A percentile compares a stretch with the other conserved stretches of the same genome.
These are phyloP conservation scores for Drosophila equinoxialis DNA, from an alignment of 1,140 invertebrate species.

Conservation along the genomic window DNA sequence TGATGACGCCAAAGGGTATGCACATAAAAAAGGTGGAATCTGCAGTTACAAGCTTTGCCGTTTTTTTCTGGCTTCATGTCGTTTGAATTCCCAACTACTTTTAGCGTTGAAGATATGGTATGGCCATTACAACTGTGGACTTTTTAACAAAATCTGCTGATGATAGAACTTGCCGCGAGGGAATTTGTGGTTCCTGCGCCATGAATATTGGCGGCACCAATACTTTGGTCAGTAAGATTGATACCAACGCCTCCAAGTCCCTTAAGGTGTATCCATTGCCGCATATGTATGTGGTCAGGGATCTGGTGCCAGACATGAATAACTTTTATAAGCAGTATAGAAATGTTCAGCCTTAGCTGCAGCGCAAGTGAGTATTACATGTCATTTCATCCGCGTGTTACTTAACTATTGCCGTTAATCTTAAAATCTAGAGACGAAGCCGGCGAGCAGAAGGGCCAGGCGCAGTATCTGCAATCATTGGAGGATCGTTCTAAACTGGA, in stretches of 20 bases:
- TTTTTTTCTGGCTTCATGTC: too few species aligned
- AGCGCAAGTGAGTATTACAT: constrained; percentile 86
- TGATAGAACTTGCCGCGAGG: constrained; percentile 91
- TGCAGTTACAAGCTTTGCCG: too few species aligned
- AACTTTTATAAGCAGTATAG: constrained; percentile 98
- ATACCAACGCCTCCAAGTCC: constrained; percentile 89
- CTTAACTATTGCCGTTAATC: neutral
- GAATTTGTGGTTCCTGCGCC: constrained; percentile 99
- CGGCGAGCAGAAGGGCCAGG: constrained; percentile 88
- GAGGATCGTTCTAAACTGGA: constrained; percentile 97
- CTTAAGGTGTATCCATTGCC: constrained; percentile 97
- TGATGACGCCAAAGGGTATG: too few species aligned
- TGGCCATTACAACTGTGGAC: too few species aligned
- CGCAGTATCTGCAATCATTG: constrained; percentile 94
- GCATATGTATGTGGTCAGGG: constrained; percentile 99
- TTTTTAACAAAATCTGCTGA: too few species aligned
- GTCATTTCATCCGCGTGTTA: neutral
- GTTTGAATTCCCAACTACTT: too few species aligned
- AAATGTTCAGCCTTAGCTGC: constrained; percentile 97
- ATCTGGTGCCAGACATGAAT: constrained; percentile 97
- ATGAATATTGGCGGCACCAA: constrained; percentile 99
- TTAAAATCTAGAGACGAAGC: constrained; percentile 82
- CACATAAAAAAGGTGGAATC: too few species aligned
- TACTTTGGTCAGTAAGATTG: constrained; percentile 97
- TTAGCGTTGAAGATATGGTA: too few species aligned